Evolutionary conservation across 2,888 invertebrate species (phyloP), one percentile per base, ranked within the genome.

Genomic region (Heterodera filipjevi): DNA sequence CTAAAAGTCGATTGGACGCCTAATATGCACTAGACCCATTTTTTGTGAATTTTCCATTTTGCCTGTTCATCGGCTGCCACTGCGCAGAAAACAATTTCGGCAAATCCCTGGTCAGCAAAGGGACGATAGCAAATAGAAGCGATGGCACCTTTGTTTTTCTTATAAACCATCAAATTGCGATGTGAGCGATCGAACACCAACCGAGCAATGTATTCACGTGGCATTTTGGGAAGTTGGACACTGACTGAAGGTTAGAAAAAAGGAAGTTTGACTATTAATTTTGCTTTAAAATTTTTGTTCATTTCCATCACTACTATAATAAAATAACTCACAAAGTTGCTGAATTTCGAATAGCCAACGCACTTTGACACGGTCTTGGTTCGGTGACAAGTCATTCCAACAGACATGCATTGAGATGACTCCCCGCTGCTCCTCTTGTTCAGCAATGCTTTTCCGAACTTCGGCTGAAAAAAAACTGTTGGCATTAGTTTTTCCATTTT

Each of bases 41-140:
- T n/a, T n/a, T n/a, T n/a, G n/a, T n/a, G n/a, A n/a, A n/a, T n/a
- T n/a, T n/a, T n/a, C n/a, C n/a, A n/a, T n/a, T n/a, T 19, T 33
- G 95, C 95, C 90, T 99, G 98, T 90, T 97, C 95, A 89, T 95
- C 95, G 64, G 95, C 95, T 0, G 95, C 95, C 71, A 99, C 95
- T 8, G 96, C 98, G 90, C 97, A 96, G 90, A 99, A 99, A 0
- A 99, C 99, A 86, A 99, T 97, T 91, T 99, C 98, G 1, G 96
- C 95, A 91, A 99, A 99, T 3, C 97, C 96, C 91, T 86, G 85
- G 2, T 94, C 93, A 22, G 94, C 93, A 90, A 98, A 99, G 87
- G 95, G 95, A 49, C 98, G 92, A 89, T 98, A 99, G 89, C 97
- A 98, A 85, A 99, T 97, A 0, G 98, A 98, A 1, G 98, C 99